Percentiles rank a stretch among this genome's conserved stretches.
Evolutionary conservation across 2,113 vertebrate species (phyloP).

Genomic region (Ahaetulla prasina): DNA sequence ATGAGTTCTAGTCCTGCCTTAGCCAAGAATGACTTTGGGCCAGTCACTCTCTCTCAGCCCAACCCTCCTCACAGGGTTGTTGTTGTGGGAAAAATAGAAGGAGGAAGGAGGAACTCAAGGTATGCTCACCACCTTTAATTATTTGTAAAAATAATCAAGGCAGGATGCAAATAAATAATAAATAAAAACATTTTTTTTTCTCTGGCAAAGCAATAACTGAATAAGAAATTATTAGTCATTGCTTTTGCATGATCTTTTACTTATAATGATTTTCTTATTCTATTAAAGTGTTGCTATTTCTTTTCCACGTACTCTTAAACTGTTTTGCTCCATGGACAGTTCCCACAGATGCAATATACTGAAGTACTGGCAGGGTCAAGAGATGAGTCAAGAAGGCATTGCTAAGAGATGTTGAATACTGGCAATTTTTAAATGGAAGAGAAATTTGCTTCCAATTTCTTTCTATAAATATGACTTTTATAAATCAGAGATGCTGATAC

Average conservation of each 20-base stretch:
- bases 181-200: neutral
- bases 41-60: neutral
- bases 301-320: neutral
- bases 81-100: neutral
- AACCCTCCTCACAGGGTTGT: neutral
- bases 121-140: neutral
- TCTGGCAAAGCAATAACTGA: neutral
- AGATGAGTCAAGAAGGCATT: neutral
- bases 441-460: neutral
- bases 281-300: neutral
- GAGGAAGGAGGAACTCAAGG: neutral
- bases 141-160: neutral
- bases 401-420: neutral
- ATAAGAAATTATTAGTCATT: neutral
- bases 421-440: neutral
- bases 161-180: neutral
- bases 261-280: neutral
- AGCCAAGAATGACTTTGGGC: neutral
- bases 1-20: neutral
- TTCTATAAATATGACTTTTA: neutral
- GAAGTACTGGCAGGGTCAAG: neutral
- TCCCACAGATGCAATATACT: neutral
- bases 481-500: neutral
- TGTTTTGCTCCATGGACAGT: neutral
- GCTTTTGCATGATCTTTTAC: neutral